Base-by-base conservation (phyloP, 2,888 invertebrate species). In the Platycheirus rosarum region DNA sequence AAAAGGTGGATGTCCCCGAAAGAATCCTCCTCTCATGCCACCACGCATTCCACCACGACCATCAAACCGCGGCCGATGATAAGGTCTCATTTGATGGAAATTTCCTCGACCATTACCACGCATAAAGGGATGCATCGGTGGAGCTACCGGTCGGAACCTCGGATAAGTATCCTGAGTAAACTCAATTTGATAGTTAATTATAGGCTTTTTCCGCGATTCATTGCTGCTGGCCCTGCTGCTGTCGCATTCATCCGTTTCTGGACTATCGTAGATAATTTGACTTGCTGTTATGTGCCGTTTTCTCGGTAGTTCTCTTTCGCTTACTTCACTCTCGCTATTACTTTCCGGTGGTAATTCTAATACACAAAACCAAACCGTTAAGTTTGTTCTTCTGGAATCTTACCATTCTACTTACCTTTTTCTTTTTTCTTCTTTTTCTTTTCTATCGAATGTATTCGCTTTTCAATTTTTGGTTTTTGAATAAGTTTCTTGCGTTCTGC, bases 51-150 rank as follows among this genome's bases (percentile, higher is more conserved):
- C 74, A 32, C 85, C 86, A 1, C 86, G 85, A 0, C 70, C 76
- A 0, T 82, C 80, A 14, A 82, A 82, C 1, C 80, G 44, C 0
- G 82, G 77, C 1, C 82, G 53, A 29, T 62, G 70, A 6, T 73
- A 62, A 0, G 66, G 66, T n/a, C 86, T 84, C 20, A 79, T 82
- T 11, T 86, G 85, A n/a, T 85, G 84, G 55, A 87, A 87, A 7
- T 87, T 87, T 20, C 86, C 85, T 2, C 86, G 86, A 7, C 69
- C 69, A n/a, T n/a, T n/a, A 26, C 87, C 57, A 8, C 60, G 85
- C 77, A 86, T 84, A 65, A 86, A 87, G 16, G 85, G 86, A 74
- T 85, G 85, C 80, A 86, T 85, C n/a, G 85, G 66, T 1, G 75
- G 76, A 0, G 70, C 80, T 5, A 23, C 14, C 0, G 53, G 70